These are phyloP conservation scores for Oceanodroma tethys DNA, from an alignment of 2,113 vertebrate genomes.

Conservation along the genomic window DNA sequence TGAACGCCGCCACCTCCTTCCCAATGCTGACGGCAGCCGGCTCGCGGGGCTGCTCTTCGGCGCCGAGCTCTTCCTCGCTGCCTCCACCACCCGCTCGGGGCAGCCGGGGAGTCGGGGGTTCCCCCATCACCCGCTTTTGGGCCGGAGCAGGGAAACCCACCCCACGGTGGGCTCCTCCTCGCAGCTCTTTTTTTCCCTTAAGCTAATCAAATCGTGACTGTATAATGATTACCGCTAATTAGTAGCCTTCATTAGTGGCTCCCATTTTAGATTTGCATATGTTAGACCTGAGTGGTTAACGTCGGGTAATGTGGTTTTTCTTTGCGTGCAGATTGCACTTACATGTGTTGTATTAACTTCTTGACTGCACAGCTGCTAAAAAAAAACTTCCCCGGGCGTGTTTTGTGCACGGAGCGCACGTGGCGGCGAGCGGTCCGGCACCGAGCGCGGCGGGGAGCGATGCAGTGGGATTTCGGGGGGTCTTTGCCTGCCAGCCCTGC, in stretches of 20 bases:
- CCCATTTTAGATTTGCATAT: background rate
- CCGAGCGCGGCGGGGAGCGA: background rate
- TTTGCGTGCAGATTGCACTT: background rate
- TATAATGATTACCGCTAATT: slow-evolving; percentile 17
- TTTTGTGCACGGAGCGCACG: background rate
- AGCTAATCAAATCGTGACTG: slow-evolving; percentile 27
- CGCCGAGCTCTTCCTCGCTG: background rate
- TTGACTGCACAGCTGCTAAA: background rate
- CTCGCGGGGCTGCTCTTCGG: background rate
- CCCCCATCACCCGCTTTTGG: background rate
- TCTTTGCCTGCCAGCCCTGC: background rate
- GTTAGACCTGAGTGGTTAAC: slow-evolving; percentile 33
- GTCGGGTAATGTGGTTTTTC: background rate
- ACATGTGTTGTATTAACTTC: background rate
- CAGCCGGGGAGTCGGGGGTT: background rate
- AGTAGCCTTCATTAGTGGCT: slow-evolving; percentile 36
- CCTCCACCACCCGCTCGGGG: rapidly evolving
- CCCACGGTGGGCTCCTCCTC: background rate
- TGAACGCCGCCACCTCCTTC: background rate
- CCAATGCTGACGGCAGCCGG: background rate
- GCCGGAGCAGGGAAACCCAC: background rate
- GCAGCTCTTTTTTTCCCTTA: background rate
- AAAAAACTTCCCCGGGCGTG: background rate
- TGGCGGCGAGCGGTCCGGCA: background rate
- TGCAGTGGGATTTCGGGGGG: background rate